Conservation (phyloP, 2,888 invertebrate species). For the Epirrhoe tristata region DNA sequence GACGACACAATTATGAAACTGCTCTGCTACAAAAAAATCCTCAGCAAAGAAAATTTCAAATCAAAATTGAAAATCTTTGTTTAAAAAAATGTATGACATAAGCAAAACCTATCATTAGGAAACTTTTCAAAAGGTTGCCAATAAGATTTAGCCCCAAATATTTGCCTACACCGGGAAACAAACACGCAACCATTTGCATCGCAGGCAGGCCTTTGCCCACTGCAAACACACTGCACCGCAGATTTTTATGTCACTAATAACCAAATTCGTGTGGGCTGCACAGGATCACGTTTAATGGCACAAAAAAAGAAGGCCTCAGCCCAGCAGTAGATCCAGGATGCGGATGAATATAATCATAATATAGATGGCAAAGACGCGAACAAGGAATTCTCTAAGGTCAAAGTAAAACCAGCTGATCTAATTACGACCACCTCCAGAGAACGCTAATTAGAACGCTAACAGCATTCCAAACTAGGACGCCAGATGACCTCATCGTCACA, state of each 20-base stretch:
- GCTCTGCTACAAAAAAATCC: neutral
- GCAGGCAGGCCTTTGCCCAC: no score
- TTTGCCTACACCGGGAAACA: no score
- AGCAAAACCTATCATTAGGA: no score
- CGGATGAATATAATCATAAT: no score
- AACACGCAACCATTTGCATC: no score
- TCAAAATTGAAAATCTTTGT: neutral
- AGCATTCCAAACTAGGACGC: constrained; percentile 25
- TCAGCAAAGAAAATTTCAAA: neutral
- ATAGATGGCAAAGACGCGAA: neutral
- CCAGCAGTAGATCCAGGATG: neutral
- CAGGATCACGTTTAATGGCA: no score
- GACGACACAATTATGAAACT: constrained; percentile 22
- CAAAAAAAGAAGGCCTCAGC: neutral
- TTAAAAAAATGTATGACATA: neutral
- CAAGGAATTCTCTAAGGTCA: constrained; percentile 13
- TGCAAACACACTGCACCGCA: no score
- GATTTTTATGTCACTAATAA: no score
- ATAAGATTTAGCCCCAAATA: no score
- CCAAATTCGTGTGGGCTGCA: no score
- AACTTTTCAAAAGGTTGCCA: no score
- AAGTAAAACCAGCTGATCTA: constrained; percentile 25
- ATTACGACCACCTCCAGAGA: constrained; percentile 27
- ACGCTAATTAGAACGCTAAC: constrained; percentile 31
- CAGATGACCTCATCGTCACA: constrained; percentile 10